A percentile compares a stretch with the other conserved stretches of the same genome.
Evolutionary conservation across 2,113 vertebrate genomes (phyloP).

Genomic region (Beaufortia kweichowensis): DNA sequence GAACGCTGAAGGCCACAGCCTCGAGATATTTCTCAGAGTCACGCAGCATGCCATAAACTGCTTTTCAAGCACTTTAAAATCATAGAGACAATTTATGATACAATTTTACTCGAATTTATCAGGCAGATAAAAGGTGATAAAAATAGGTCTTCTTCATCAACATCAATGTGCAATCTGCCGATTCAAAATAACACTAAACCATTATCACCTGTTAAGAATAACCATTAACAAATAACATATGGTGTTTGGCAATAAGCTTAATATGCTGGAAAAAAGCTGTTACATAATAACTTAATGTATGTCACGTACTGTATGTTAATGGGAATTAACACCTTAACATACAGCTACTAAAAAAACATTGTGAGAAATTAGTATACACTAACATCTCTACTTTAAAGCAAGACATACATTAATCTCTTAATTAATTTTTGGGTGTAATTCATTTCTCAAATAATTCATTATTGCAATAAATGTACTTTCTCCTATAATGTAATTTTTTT

Average conservation of each 20-base stretch:
- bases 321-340: too few species aligned
- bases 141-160: background rate
- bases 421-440: too few species aligned
- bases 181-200: background rate
- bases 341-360: too few species aligned
- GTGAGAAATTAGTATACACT: too few species aligned
- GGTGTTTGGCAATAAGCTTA: background rate
- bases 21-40: slow-evolving; percentile 1
- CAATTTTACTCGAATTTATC: background rate
- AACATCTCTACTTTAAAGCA: too few species aligned
- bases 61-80: background rate
- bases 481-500: too few species aligned
- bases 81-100: background rate
- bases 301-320: too few species aligned
- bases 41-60: slow-evolving; percentile 25
- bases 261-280: background rate
- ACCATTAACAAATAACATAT: background rate
- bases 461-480: too few species aligned
- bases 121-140: background rate
- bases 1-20: slow-evolving; percentile 32
- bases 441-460: too few species aligned
- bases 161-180: background rate
- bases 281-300: too few species aligned
- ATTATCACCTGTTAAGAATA: background rate
- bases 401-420: too few species aligned